Percentiles rank a stretch among this genome's conserved stretches.
phyloP scores from a whole-genome alignment of 2,113 vertebrate genomes.

The Hucho hucho region DNA sequence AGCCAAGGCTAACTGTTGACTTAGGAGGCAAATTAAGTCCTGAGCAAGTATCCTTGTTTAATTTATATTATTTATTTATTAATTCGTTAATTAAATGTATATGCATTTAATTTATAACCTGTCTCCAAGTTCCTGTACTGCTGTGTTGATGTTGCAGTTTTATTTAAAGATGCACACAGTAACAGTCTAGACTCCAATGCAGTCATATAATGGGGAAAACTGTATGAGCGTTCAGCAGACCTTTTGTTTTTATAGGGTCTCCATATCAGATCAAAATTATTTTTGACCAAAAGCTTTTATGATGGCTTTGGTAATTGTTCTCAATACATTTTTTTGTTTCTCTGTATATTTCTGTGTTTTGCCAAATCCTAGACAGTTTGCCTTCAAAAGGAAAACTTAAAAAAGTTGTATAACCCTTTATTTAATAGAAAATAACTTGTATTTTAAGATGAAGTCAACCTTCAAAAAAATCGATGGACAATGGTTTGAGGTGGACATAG shows the following conservation, averaged over 20 bases:
- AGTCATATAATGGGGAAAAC: background rate
- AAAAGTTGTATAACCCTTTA: constrained; percentile 57
- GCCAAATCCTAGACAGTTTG: constrained; percentile 23
- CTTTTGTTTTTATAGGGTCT: constrained; percentile 3
- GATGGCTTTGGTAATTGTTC: background rate
- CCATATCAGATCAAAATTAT: constrained; percentile 16
- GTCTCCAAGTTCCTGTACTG: background rate
- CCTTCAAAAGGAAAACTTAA: constrained; percentile 61
- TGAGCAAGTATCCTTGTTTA: constrained; percentile 14
- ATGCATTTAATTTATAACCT: constrained; percentile 25
- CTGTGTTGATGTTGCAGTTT: background rate
- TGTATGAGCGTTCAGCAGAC: background rate
- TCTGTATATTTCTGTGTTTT: constrained; percentile 7
- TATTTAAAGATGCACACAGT: background rate
- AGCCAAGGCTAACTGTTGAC: constrained; percentile 24
- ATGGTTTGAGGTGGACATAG: constrained; percentile 66
- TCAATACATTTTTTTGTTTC: background rate
- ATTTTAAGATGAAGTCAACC: constrained; percentile 73
- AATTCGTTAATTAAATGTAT: constrained; percentile 35
- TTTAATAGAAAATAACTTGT: constrained; percentile 76
- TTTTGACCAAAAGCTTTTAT: background rate
- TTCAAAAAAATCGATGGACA: constrained; percentile 75
- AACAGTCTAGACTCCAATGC: background rate
- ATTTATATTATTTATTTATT: constrained; percentile 27
- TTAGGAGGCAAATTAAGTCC: constrained; percentile 40